These are phyloP conservation scores for Hyposmocoma kahamanoa DNA, from an alignment of 1,140 invertebrate species.

Conservation along the genomic window DNA sequence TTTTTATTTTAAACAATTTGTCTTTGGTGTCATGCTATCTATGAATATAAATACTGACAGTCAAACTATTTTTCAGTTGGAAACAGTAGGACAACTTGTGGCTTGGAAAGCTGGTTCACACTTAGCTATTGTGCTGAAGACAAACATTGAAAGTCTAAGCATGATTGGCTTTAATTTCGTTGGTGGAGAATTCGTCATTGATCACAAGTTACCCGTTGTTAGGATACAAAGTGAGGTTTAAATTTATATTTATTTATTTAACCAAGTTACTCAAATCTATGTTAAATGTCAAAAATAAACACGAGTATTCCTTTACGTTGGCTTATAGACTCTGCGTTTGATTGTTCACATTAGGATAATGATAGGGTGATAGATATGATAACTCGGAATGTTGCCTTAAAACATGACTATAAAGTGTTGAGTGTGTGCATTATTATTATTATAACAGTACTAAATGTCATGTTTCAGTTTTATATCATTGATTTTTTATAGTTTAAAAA, in stretches of 20 bases:
- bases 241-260: slow-evolving; percentile 56
- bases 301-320: no score
- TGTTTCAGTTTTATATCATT: not conserved
- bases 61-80: slow-evolving; percentile 40
- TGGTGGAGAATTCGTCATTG: slow-evolving; percentile 58
- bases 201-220: slow-evolving; percentile 59
- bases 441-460: no score
- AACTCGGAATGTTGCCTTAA: no score
- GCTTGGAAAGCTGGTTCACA: slow-evolving; percentile 66
- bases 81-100: slow-evolving; percentile 56
- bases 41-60: not conserved
- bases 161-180: slow-evolving; percentile 56
- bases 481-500: not conserved
- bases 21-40: not conserved
- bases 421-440: no score
- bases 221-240: slow-evolving; percentile 62
- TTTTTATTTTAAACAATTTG: no score
- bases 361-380: no score
- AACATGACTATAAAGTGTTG: no score
- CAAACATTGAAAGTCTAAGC: slow-evolving; percentile 59
- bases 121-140: slow-evolving; percentile 57
- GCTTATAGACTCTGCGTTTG: no score
- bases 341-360: no score
- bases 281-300: no score
- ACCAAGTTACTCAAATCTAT: slow-evolving; percentile 60